Conservation (phyloP, 2,113 vertebrate genomes). For the Cricetomys ansorgei region DNA sequence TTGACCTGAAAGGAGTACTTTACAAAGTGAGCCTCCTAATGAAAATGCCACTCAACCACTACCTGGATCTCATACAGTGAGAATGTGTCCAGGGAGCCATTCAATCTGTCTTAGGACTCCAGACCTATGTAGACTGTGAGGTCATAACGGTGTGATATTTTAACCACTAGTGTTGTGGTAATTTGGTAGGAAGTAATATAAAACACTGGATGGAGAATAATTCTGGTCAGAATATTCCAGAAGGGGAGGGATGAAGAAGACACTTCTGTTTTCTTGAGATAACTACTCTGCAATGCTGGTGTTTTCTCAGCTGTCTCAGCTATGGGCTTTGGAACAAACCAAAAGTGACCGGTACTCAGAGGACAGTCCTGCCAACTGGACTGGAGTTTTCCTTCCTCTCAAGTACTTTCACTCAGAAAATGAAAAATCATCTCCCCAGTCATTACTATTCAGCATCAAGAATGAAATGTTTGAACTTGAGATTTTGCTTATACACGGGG, state of each 20-base stretch:
- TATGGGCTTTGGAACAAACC: slow-evolving; percentile 31
- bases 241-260: background rate
- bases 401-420: slow-evolving; percentile 60
- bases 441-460: slow-evolving; percentile 72
- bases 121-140: background rate
- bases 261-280: background rate
- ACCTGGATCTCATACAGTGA: background rate
- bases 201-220: background rate
- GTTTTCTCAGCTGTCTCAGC: background rate
- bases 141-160: background rate
- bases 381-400: slow-evolving; percentile 26
- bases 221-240: background rate
- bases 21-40: background rate
- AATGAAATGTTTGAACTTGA: slow-evolving; percentile 62
- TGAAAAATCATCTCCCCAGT: slow-evolving; percentile 61
- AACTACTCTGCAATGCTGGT: background rate
- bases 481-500: slow-evolving; percentile 62
- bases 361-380: background rate
- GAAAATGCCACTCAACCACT: background rate
- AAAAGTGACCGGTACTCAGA: background rate
- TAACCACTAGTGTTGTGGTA: background rate
- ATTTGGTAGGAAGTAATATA: background rate
- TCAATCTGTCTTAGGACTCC: background rate
- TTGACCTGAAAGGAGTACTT: background rate
- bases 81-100: background rate